These are phyloP conservation scores for Phrixothrix hirtus DNA, from an alignment of 2,888 invertebrate species.

Conservation along the genomic window DNA sequence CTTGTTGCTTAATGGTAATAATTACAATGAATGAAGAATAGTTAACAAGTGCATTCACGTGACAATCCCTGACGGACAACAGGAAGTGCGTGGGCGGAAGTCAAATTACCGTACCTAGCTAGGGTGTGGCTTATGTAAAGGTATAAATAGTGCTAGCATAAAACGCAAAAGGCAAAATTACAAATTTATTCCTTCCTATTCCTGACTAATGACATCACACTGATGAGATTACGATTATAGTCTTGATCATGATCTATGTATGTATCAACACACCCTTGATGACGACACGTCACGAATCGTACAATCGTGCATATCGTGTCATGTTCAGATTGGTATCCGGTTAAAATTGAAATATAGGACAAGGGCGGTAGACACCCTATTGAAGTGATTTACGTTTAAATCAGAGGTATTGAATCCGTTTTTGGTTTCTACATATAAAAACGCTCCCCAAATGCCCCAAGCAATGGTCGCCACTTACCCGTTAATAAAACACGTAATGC, in stretches of 20 bases:
- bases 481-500: too few species aligned
- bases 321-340: too few species aligned
- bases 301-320: conserved; percentile 1
- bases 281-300: conserved; percentile 6
- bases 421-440: too few species aligned
- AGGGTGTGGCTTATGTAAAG: conserved; percentile 34
- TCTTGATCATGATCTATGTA: conserved; percentile 7
- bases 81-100: conserved; percentile 43
- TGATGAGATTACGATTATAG: not conserved
- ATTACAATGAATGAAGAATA: conserved; percentile 14
- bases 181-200: not conserved
- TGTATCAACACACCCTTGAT: conserved; percentile 3
- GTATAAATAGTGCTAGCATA: conserved; percentile 11
- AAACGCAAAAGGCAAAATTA: not conserved
- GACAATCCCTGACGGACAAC: conserved; percentile 29
- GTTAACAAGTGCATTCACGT: conserved; percentile 31
- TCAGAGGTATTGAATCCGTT: too few species aligned
- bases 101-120: conserved; percentile 38
- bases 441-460: too few species aligned
- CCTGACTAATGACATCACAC: not conserved
- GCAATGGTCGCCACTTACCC: too few species aligned
- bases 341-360: not conserved
- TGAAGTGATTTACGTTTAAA: not conserved
- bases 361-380: too few species aligned
- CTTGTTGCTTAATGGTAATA: not conserved